phyloP scores from a whole-genome alignment of 2,113 vertebrate species.

The Antechinus flavipes region DNA sequence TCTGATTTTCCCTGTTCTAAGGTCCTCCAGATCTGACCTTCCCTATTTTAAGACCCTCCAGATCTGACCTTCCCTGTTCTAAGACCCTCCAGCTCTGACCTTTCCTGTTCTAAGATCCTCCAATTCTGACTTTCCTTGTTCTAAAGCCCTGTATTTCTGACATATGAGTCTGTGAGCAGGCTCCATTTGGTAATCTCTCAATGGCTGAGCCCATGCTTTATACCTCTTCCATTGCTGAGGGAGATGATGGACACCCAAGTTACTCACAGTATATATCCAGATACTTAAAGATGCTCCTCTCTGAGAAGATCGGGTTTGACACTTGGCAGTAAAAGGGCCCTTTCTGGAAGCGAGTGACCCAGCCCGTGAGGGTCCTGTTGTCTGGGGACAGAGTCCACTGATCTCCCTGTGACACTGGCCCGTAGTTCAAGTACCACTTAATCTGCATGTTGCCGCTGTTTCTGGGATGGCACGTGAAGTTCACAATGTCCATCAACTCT shows the following conservation, averaged over 20 bases:
- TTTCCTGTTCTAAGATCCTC: background rate
- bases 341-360: background rate
- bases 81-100: too few relatives aligned
- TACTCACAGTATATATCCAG: background rate
- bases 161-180: too few relatives aligned
- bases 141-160: too few relatives aligned
- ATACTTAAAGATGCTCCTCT: accelerated
- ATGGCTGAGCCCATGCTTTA: background rate
- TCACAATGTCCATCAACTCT: background rate
- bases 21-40: background rate
- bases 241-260: background rate
- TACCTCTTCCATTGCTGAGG: background rate
- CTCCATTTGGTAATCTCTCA: background rate
- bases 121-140: background rate
- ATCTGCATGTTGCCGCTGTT: background rate
- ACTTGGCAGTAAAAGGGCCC: background rate
- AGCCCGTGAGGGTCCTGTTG: background rate
- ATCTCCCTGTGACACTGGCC: accelerated
- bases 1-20: background rate
- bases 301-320: background rate
- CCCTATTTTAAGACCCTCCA: too few relatives aligned
- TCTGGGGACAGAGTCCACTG: background rate
- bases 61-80: too few relatives aligned
- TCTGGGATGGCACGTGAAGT: background rate
- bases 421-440: background rate